Base-by-base conservation (phyloP, 2,888 invertebrate genomes). In the Eristalinus aeneus region DNA sequence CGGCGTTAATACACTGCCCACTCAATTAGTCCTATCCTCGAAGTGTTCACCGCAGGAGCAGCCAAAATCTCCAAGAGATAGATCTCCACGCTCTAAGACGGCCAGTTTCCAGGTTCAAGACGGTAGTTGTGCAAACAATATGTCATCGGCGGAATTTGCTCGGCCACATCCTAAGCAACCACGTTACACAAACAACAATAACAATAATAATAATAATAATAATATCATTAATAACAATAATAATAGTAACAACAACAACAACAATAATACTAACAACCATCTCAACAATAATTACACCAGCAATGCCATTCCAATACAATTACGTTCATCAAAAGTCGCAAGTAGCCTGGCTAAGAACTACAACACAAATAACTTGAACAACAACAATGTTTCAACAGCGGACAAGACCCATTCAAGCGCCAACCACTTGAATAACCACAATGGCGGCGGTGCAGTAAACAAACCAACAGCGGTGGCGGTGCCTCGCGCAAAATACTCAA, bases 151-250 rank as follows among this genome's bases (percentile, higher is more conserved):
- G 11, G 90, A 90, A 87, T 90, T 90, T 88, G 89, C 89, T 11
- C 87, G 89, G 54, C 90, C 90, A 65, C 90, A 90, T 86, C 90
- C 90, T 36, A 90, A 90, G 69, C 89, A 90, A 68, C 89, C 89
- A 54, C 88, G 89, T 39, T 89, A 88, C 46, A 88, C 73, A 54
- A 85, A 58, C 67, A 81, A 73, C 20, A 87, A 73, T n/a, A 88
- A 72, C 53, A 88, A 73, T 63, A 83, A 34, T 23, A 88, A 82
- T 86, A 83, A 27, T 46, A 84, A 32, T 34, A 88, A 74, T 32
- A 88, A 80, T 31, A 88, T 32, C 46, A 87, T 82, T 22, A 88
- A 61, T 16, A 82, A 27, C 63, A 86, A 39, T 64, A 80, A 60
- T 36, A 77, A 60, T 56, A 79, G 58, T 64, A 87, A 69, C 53